These are phyloP conservation scores for Lucinisca nassula DNA, from an alignment of 2,888 invertebrate species.

Conservation along the genomic window DNA sequence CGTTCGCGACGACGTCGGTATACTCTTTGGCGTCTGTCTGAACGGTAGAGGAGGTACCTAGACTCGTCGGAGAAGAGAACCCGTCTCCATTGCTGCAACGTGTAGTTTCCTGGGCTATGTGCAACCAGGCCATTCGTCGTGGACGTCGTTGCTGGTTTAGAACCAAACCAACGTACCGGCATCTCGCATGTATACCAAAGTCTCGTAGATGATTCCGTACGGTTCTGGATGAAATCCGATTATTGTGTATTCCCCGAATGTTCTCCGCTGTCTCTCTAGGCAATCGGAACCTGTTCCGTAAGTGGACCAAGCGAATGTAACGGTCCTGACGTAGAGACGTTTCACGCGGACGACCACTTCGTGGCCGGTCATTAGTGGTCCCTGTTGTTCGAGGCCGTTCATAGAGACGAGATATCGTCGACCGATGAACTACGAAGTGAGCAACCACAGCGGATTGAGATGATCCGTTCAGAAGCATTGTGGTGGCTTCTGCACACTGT, in stretches of 20 bases:
- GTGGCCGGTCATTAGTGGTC: not conserved
- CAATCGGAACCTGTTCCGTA: not conserved
- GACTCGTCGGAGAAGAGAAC: not conserved
- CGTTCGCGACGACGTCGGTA: not conserved
- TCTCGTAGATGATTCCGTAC: not conserved
- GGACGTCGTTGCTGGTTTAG: too few species aligned
- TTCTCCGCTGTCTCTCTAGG: not conserved
- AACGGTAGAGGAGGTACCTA: not conserved
- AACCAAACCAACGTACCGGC: not conserved
- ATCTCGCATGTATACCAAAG: not conserved
- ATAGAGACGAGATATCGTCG: not conserved
- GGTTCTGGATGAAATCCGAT: not conserved
- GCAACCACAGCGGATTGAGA: not conserved
- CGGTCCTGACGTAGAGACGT: not conserved
- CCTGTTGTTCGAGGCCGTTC: not conserved
- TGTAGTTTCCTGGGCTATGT: not conserved
- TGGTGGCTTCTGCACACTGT: not conserved
- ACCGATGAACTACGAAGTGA: not conserved
- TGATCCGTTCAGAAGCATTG: not conserved
- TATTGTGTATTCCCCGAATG: not conserved
- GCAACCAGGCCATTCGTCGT: not conserved
- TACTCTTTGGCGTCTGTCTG: not conserved
- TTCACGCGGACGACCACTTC: not conserved
- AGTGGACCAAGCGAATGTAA: not conserved
- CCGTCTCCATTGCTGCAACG: not conserved